Evolutionary conservation across 2,113 vertebrate species (phyloP), one percentile per base, ranked within the genome.

Genomic region (Anser cygnoides): DNA sequence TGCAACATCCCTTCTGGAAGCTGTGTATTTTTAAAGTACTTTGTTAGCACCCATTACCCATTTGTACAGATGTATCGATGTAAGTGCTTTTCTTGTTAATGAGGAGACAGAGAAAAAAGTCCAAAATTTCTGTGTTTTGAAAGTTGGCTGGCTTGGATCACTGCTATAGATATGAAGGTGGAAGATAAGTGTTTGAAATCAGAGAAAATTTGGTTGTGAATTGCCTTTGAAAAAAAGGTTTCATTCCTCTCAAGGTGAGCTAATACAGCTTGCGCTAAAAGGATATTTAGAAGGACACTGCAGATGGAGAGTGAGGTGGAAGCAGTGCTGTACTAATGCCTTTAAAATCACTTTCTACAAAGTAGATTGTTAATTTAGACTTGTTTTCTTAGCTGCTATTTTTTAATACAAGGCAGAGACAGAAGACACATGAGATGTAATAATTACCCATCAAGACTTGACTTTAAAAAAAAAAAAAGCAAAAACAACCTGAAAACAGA

Each of bases 371-470:
- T 97, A 89, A 97, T 96, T 98, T 95, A 92, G 89, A 76, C 97
- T 91, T 87, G 90, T 96, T 95, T 93, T 72, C 87, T 89, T 87
- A 84, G 71, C 85, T 93, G 72, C 54, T 92, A 16, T 96, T 96
- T 93, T 96, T 95, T 91, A 97, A 96, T 92, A 94, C 92, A 94
- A 96, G 80, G 54, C 88, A 92, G 95, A 94, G 95, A 92, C 73
- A 95, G 90, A 94, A 96, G 96, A 97, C 65, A 33, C 95, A 94
- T 90, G 93, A 96, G 96, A 95, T 87, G 84, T 92, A 97, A 95
- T 97, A 96, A 98, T 97, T 96, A 97, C 88, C 95, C 93, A 96
- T 96, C 95, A 95, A 96, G 94, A n/a, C 46, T 35, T 90, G 86
- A 86, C 87, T 96, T 93, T 18, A 13, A 9, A 70, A 94, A 91